These are phyloP conservation scores for Lepidocolaptes lacrymiger DNA, from an alignment of 2,797 vertebrate genomes.

Conservation along the genomic window DNA sequence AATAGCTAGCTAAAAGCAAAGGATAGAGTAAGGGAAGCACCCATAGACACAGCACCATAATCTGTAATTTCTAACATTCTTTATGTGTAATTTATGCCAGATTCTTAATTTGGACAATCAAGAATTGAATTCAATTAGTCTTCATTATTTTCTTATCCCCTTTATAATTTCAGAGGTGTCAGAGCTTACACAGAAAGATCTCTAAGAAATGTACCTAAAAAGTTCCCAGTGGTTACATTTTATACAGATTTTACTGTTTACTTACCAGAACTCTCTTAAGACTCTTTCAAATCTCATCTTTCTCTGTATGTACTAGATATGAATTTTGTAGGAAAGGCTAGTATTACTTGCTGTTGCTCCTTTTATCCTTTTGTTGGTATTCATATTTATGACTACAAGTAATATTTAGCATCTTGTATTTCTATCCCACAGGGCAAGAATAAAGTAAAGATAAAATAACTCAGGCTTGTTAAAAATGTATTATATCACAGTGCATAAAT, in stretches of 20 bases:
- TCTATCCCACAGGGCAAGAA: neutral
- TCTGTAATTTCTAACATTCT: neutral
- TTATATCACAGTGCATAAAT: neutral
- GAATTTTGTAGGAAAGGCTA: neutral
- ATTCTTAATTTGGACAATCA: neutral
- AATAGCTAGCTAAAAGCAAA: neutral
- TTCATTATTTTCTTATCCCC: rapidly evolving
- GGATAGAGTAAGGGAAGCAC: neutral
- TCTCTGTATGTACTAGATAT: neutral
- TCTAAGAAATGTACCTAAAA: neutral
- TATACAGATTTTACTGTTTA: neutral
- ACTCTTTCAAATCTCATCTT: neutral
- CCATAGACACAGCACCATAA: neutral
- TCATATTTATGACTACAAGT: neutral
- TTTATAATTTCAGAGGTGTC: neutral
- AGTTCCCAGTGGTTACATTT: neutral
- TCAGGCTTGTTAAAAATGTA: neutral
- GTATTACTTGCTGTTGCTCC: rapidly evolving
- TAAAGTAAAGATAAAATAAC: neutral
- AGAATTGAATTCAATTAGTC: neutral
- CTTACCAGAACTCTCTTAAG: neutral
- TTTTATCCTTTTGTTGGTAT: neutral
- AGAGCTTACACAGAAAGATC: neutral
- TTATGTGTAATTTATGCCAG: neutral
- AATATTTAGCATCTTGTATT: neutral